Base-by-base conservation (phyloP, 1,140 invertebrate species). In the Ceratoteleas bidentatus region DNA sequence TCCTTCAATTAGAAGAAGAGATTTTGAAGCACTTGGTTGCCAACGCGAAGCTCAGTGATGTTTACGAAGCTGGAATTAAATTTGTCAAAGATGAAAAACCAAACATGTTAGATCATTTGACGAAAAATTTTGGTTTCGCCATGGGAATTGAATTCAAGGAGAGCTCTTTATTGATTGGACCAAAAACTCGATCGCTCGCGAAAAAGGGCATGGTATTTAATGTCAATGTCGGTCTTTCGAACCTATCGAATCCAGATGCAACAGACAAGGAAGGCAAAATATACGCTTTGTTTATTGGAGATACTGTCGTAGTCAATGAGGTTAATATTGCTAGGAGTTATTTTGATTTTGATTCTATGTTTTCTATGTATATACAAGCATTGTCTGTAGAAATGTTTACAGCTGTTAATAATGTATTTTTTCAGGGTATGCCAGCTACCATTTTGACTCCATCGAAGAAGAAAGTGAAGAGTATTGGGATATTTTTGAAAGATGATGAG, bases 81-180 rank as follows among this genome's bases (percentile, higher is more conserved):
- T 95, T 94, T 87, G 96, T 98, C 0, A 98, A 98, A 87, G 95
- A 96, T 81, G 95, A 99, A 82, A 97, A 97, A 86, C 95, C 97
- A 11, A 93, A 94, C 61, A 92, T 99, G 80, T 90, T 97, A 0
- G 97, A 99, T 78, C 98, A 97, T 90, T 92, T 99, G 50, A 99
- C 97, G 0, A 99, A 99, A 90, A 97, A 94, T 83, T 96, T 99
- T 91, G 98, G 98, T 90, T 95, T 99, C 93, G 97, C 95, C 0
- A 99, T 98, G 94, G 99, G 99, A 7, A 97, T 99, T 85, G 99
- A 99, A 91, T 99, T 99, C 90, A 94, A 98, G 56, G 99, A 99
- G 91, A 96, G 96, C 83, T 97, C 97, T 0, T 92, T 99, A 38
- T 92, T 98, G 0, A 97, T 99, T 86, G 96, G 96, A 2, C 95